phyloP scores from a whole-genome alignment of 2,113 vertebrate genomes.

The Brachyhypopomus occidentalis region DNA sequence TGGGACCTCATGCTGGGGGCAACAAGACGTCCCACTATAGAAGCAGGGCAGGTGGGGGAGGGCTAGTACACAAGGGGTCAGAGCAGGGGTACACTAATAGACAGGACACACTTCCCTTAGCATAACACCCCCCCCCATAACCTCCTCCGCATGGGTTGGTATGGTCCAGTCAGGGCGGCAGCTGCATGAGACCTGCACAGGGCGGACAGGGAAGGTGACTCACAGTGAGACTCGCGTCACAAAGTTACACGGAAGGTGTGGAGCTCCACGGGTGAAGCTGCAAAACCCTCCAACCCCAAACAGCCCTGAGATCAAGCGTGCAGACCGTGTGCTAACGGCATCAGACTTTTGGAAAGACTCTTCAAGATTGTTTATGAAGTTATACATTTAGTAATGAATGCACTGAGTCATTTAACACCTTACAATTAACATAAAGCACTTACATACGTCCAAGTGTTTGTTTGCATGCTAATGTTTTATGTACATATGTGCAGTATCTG shows the following conservation, averaged over 20 bases:
- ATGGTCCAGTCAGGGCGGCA: slow-evolving; percentile 53
- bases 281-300: too few relatives aligned
- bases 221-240: background rate
- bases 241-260: background rate
- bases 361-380: too few relatives aligned
- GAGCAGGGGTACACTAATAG: slow-evolving; percentile 50
- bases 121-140: slow-evolving; percentile 9
- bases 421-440: too few relatives aligned
- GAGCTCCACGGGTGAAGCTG: too few relatives aligned
- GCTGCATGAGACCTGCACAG: slow-evolving; percentile 54
- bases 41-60: slow-evolving; percentile 42
- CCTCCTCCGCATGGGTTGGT: slow-evolving; percentile 15
- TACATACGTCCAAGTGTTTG: too few relatives aligned
- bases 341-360: too few relatives aligned
- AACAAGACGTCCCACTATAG: slow-evolving; percentile 60
- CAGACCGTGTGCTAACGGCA: too few relatives aligned
- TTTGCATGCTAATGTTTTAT: too few relatives aligned
- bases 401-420: too few relatives aligned
- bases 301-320: too few relatives aligned
- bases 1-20: slow-evolving; percentile 59
- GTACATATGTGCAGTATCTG: too few relatives aligned
- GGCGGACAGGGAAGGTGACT: slow-evolving; percentile 31
- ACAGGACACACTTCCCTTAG: slow-evolving; percentile 57
- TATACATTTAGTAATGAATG: too few relatives aligned
- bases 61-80: slow-evolving; percentile 54